Evolutionary conservation across 1,140 invertebrate species (phyloP), one percentile per base, ranked within the genome.

Genomic region (Ceratosolen solmsi): DNA sequence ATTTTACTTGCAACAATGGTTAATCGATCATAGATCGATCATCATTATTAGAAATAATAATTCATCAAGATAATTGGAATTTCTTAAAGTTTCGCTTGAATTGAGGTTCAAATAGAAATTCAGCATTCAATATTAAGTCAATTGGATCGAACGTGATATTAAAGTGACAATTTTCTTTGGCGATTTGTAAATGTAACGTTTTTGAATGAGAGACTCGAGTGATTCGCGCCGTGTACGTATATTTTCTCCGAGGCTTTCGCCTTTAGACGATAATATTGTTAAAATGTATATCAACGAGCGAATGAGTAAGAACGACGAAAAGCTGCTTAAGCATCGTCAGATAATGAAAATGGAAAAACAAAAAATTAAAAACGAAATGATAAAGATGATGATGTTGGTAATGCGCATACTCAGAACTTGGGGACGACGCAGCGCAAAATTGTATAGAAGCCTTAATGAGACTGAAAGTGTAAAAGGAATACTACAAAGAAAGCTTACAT

Each of bases 401-500:
- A 77, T 22, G 46, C 22, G 33, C 33, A 46, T 68, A 68, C 30
- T 68, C 76, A 17, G 7, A 83, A 82, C 83, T 85, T 75, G 82
- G 65, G 78, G 36, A 73, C 78, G 83, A 84, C 81, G 82, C 84
- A 81, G 84, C 86, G 84, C 85, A 82, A 80, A 84, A 85, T 83
- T 72, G 68, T 68, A 65, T 65, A 85, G 75, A 88, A 87, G 84
- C 86, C 86, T 88, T 86, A 83, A 91, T 90, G 90, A 91, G 90
- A 91, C 90, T 91, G 90, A 91, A 87, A 86, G 87, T 86, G 88
- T 90, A 89, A 81, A 90, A 89, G 85, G 13, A 87, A 88, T 90
- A 88, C 88, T 89, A 90, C 87, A 89, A 90, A 87, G 87, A 87
- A 87, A 90, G 88, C 87, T 89, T 89, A 80, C 54, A 51, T 1